A percentile compares a stretch with the other conserved stretches of the same genome.
phyloP scores from a whole-genome alignment of 2,797 vertebrate species.

The Diplodus sargus region DNA sequence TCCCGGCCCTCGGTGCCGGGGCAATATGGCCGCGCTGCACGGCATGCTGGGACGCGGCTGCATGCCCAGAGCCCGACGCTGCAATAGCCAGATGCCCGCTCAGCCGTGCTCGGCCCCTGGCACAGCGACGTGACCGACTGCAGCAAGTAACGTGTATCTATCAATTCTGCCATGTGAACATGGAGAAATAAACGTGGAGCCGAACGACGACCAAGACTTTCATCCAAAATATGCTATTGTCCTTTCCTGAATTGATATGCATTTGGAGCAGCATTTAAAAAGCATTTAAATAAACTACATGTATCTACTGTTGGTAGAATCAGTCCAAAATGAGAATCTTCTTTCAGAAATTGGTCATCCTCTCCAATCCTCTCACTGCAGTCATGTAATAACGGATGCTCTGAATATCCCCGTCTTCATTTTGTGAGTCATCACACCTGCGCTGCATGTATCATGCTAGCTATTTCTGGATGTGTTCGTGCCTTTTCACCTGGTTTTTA shows the following conservation, averaged over 20 bases:
- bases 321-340: background rate
- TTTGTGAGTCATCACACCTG: conserved; percentile 78
- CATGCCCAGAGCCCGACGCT: conserved; percentile 66
- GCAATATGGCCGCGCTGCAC: conserved; percentile 80
- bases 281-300: background rate
- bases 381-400: conserved; percentile 52
- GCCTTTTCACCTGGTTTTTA: conserved; percentile 61
- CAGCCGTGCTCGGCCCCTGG: conserved; percentile 61
- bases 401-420: conserved; percentile 58
- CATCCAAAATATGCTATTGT: background rate
- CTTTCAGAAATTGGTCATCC: background rate
- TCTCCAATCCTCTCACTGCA: conserved; percentile 23
- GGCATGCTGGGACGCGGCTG: conserved; percentile 78
- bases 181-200: background rate
- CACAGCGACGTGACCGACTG: conserved; percentile 38
- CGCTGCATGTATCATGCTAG: conserved; percentile 66
- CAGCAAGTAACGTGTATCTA: conserved; percentile 24
- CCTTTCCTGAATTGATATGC: background rate
- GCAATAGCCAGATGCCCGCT: conserved; percentile 79
- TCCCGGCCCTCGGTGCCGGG: conserved; percentile 63
- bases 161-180: conserved; percentile 24
- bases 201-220: background rate
- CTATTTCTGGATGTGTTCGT: conserved; percentile 71
- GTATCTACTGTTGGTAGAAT: background rate
- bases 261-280: background rate